Percentiles rank a stretch among this genome's conserved stretches.
These are phyloP conservation scores for Oikopleura vanhoeffeni DNA, from an alignment of 23 tunicate species.

Conservation along the genomic window DNA sequence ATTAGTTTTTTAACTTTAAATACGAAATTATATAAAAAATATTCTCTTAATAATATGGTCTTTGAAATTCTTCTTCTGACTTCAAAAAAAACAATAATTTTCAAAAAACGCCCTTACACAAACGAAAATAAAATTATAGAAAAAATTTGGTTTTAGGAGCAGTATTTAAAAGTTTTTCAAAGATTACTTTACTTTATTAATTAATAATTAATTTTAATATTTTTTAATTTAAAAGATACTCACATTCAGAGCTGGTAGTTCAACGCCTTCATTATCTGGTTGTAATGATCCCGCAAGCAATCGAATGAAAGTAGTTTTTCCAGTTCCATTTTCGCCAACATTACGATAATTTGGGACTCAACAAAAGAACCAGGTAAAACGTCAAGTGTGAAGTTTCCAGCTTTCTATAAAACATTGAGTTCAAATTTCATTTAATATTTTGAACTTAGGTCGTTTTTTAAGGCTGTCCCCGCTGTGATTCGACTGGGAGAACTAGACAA, in stretches of 20 bases:
- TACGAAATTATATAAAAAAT: too few relatives aligned
- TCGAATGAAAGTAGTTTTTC: conserved; percentile 77
- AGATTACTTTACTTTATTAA: too few relatives aligned
- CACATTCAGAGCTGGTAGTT: conserved; percentile 55
- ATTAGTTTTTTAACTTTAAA: too few relatives aligned
- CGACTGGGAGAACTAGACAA: too few relatives aligned
- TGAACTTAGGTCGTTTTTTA: background rate
- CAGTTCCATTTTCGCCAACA: conserved; percentile 97
- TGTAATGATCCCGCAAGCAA: conserved; percentile 58
- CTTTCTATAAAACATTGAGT: conserved; percentile 34
- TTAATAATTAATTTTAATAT: too few relatives aligned
- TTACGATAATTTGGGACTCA: conserved; percentile 73
- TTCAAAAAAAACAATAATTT: too few relatives aligned
- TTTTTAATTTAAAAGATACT: conserved; percentile 17
- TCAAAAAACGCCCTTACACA: too few relatives aligned
- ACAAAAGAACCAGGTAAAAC: conserved; percentile 49
- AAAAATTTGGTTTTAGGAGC: too few relatives aligned
- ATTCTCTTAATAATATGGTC: too few relatives aligned
- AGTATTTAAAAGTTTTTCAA: too few relatives aligned
- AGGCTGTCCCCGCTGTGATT: background rate
- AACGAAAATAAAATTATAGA: too few relatives aligned
- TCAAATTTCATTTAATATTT: conserved; percentile 45
- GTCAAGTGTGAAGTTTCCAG: conserved; percentile 53
- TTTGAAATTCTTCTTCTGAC: too few relatives aligned
- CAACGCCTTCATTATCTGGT: conserved; percentile 45